Evolutionary conservation across 2,113 vertebrate species (phyloP).

Genomic region (Syngnathus floridae): DNA sequence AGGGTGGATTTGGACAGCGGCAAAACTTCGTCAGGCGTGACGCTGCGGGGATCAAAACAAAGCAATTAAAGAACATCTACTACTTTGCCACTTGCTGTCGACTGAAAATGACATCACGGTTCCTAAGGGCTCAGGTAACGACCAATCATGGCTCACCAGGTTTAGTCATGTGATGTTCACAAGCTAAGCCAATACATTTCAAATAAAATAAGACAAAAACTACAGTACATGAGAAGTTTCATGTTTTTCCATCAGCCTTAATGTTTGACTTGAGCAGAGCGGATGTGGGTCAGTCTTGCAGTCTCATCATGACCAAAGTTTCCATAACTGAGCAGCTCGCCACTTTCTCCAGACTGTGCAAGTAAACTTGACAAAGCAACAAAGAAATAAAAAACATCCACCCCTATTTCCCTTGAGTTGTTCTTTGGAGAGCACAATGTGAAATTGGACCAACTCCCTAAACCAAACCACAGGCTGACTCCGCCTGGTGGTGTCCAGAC

Average conservation of each 20-base stretch:
- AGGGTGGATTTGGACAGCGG: constrained; percentile 30
- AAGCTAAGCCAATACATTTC: too few species aligned
- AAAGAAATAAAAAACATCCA: background rate
- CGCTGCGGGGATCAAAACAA: constrained; percentile 47
- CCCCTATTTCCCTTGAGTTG: background rate
- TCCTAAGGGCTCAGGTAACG: too few species aligned
- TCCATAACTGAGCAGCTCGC: constrained; percentile 33
- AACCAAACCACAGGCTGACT: constrained; percentile 46
- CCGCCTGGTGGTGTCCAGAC: constrained; percentile 40
- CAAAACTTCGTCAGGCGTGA: constrained; percentile 52
- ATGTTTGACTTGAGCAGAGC: constrained; percentile 40
- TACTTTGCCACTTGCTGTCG: too few species aligned
- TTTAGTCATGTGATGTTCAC: too few species aligned
- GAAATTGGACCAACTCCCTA: constrained; percentile 31
- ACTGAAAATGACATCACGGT: too few species aligned
- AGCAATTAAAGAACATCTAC: constrained; percentile 12
- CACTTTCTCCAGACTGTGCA: constrained; percentile 9
- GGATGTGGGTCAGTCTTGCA: constrained; percentile 50
- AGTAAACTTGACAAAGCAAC: background rate
- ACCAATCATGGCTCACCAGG: too few species aligned
- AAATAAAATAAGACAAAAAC: too few species aligned
- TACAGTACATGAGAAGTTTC: background rate
- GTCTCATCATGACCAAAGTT: constrained; percentile 35
- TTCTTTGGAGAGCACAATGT: constrained; percentile 1
- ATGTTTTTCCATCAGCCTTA: constrained; percentile 34